Conservation (phyloP, 2,888 invertebrate genomes). For the Drosophila nr. perissopoda region DNA sequence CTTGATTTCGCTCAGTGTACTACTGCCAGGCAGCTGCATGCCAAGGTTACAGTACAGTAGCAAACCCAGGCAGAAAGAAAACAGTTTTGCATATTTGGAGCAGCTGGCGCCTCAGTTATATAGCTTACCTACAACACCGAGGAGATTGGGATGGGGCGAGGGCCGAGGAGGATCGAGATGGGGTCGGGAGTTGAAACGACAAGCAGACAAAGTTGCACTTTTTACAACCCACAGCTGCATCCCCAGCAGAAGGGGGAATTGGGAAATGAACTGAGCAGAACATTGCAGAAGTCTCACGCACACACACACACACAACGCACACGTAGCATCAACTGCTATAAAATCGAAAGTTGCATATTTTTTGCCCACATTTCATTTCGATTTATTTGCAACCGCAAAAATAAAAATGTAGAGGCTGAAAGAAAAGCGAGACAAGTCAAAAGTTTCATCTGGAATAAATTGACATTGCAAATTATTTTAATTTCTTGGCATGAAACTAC, state of each 20-base stretch:
- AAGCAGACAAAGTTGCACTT: slow-evolving; percentile 72
- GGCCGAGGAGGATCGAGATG: neutral
- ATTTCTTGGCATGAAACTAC: neutral
- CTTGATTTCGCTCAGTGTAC: slow-evolving; percentile 6
- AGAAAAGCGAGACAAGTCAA: neutral
- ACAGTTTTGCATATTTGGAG: slow-evolving; percentile 48
- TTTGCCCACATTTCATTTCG: slow-evolving; percentile 24
- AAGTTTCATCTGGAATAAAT: neutral
- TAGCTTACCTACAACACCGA: slow-evolving; percentile 1
- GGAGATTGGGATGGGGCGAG: neutral
- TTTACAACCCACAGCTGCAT: slow-evolving; percentile 54
- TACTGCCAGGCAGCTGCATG: slow-evolving; percentile 7
- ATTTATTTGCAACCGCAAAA: slow-evolving; percentile 22
- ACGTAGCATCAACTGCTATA: slow-evolving; percentile 28
- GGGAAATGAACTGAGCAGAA: slow-evolving; percentile 24
- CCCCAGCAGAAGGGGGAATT: neutral
- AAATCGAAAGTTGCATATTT: slow-evolving; percentile 52
- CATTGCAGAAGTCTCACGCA: slow-evolving; percentile 10
- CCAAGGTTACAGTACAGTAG: slow-evolving; percentile 47
- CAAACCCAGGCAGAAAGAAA: neutral
- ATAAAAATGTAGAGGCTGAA: slow-evolving; percentile 8
- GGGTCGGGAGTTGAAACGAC: slow-evolving; percentile 27
- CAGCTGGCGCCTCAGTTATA: slow-evolving; percentile 35
- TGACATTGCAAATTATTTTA: neutral
- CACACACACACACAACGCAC: neutral